These are phyloP conservation scores for Cygnus atratus DNA, from an alignment of 2,113 vertebrate genomes.

Conservation along the genomic window DNA sequence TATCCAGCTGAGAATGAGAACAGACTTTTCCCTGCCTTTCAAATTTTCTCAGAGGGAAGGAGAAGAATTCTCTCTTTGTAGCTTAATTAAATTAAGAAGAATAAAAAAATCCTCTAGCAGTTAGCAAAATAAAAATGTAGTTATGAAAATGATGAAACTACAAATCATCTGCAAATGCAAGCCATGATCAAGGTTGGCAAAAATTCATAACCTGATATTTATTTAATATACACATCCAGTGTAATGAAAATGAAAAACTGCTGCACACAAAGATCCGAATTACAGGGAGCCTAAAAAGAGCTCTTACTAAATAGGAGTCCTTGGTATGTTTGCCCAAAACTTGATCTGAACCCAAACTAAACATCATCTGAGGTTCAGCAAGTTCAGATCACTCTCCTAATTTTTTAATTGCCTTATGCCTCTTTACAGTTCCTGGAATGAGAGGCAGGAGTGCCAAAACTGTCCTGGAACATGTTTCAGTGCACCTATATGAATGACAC, in stretches of 20 bases:
- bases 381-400: background rate
- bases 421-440: background rate
- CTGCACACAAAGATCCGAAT: background rate
- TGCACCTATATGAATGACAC: background rate
- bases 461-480: background rate
- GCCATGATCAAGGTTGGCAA: background rate
- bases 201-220: background rate
- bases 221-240: background rate
- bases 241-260: background rate
- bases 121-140: background rate
- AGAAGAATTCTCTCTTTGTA: background rate
- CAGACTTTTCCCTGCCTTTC: background rate
- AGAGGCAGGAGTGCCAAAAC: background rate
- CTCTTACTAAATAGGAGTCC: background rate
- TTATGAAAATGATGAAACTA: background rate
- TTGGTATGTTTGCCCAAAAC: background rate
- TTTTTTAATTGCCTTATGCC: background rate
- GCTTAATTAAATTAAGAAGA: background rate
- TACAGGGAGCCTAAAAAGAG: background rate
- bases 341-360: conserved; percentile 13
- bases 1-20: background rate
- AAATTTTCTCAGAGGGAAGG: background rate
- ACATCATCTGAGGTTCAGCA: background rate
- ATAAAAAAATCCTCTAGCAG: background rate
- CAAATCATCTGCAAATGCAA: background rate